Conservation (phyloP, 2,797 vertebrate species). For the Sebastes cheni region DNA sequence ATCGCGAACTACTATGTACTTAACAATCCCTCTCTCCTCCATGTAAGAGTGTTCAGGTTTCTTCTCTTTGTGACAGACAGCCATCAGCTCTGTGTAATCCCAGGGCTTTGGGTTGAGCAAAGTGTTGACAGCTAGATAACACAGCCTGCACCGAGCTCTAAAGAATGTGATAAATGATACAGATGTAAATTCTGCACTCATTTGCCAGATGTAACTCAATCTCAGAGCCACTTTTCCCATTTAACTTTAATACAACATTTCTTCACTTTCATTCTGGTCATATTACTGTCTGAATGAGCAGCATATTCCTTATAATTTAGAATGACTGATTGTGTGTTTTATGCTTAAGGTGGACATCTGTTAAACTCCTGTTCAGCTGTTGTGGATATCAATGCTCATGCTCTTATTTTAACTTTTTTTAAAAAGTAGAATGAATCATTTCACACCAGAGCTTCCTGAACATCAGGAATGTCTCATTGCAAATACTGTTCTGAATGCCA, state of each 20-base stretch:
- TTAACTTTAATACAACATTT: background rate
- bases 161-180: slow-evolving; percentile 62
- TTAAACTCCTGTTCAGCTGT: background rate
- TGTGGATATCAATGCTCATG: background rate
- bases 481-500: background rate
- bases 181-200: slow-evolving; percentile 53
- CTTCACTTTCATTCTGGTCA: background rate
- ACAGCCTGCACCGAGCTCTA: slow-evolving; percentile 43
- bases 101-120: slow-evolving; percentile 40
- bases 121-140: slow-evolving; percentile 70
- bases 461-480: background rate
- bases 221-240: background rate
- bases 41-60: background rate
- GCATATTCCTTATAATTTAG: background rate
- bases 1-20: background rate
- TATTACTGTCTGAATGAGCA: background rate
- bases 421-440: background rate
- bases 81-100: slow-evolving; percentile 63
- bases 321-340: background rate
- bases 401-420: background rate
- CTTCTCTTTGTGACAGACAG: slow-evolving; percentile 55
- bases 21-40: background rate
- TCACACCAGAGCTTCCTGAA: background rate
- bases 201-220: slow-evolving; percentile 9
- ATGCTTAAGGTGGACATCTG: background rate